phyloP scores from a whole-genome alignment of 2,888 invertebrate genomes.

The Lasioglossum leucozonium region DNA sequence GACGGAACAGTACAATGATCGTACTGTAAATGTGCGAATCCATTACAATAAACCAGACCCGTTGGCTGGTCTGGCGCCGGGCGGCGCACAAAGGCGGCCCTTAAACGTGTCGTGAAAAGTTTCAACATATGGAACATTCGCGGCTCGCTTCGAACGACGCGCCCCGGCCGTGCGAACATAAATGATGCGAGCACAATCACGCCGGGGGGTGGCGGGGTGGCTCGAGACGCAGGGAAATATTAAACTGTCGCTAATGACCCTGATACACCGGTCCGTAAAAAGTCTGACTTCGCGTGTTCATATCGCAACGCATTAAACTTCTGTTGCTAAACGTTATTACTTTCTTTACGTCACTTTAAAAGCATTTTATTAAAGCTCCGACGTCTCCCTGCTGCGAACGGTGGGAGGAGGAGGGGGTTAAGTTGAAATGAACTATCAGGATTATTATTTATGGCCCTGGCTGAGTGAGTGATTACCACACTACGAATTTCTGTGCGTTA shows the following conservation, averaged over 20 bases:
- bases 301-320: background rate
- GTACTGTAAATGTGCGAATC: constrained; percentile 55
- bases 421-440: background rate
- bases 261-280: background rate
- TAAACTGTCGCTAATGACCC: background rate
- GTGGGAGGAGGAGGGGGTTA: no score
- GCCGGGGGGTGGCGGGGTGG: background rate
- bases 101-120: constrained; percentile 52
- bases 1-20: constrained; percentile 57
- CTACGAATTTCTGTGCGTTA: background rate
- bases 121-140: constrained; percentile 60
- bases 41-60: constrained; percentile 59
- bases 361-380: background rate
- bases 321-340: background rate
- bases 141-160: constrained; percentile 10
- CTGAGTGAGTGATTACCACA: background rate
- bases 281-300: background rate
- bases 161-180: background rate
- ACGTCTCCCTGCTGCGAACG: background rate
- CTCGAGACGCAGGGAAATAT: background rate
- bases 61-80: constrained; percentile 61
- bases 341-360: background rate
- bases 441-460: background rate
- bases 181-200: background rate
- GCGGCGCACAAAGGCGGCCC: constrained; percentile 51